Percentiles rank a stretch among this genome's conserved stretches.
Conservation (phyloP, 2,113 vertebrate species). For the Triplophysa siluroides region DNA sequence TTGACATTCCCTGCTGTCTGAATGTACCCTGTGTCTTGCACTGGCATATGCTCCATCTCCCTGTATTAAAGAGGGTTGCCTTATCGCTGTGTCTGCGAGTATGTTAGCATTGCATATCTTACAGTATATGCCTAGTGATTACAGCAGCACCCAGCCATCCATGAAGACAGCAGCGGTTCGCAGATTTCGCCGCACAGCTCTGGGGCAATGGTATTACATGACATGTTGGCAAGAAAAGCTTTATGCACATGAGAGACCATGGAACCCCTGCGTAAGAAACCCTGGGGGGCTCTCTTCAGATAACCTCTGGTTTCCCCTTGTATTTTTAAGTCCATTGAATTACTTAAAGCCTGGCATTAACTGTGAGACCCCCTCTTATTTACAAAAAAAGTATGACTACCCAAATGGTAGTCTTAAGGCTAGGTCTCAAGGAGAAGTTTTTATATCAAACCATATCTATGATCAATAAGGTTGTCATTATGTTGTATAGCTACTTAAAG, state of each 20-base stretch:
- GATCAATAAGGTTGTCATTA: neutral
- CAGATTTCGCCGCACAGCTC: constrained; percentile 47
- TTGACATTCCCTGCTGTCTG: constrained; percentile 1
- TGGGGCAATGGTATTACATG: constrained; percentile 49
- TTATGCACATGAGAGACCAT: constrained; percentile 42
- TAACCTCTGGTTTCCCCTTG: neutral
- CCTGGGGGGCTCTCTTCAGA: constrained; percentile 9
- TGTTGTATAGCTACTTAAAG: neutral
- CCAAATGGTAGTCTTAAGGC: neutral
- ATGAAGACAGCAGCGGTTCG: constrained; percentile 43
- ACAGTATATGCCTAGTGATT: constrained; percentile 32
- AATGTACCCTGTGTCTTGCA: constrained; percentile 3
- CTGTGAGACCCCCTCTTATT: neutral
- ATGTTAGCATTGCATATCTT: constrained; percentile 41
- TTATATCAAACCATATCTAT: neutral
- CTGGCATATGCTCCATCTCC: constrained; percentile 15
- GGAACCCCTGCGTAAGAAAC: constrained; percentile 23
- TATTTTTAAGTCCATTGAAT: neutral
- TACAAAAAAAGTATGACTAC: neutral
- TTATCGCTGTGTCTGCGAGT: constrained; percentile 27
- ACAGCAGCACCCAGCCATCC: constrained; percentile 22
- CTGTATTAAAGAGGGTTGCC: constrained; percentile 33
- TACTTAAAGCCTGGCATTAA: neutral
- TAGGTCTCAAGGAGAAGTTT: neutral
- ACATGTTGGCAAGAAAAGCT: constrained; percentile 46